Evolutionary conservation across 2,797 vertebrate genomes (phyloP), one percentile per base, ranked within the genome.

Genomic region (Nannoperca obscura): DNA sequence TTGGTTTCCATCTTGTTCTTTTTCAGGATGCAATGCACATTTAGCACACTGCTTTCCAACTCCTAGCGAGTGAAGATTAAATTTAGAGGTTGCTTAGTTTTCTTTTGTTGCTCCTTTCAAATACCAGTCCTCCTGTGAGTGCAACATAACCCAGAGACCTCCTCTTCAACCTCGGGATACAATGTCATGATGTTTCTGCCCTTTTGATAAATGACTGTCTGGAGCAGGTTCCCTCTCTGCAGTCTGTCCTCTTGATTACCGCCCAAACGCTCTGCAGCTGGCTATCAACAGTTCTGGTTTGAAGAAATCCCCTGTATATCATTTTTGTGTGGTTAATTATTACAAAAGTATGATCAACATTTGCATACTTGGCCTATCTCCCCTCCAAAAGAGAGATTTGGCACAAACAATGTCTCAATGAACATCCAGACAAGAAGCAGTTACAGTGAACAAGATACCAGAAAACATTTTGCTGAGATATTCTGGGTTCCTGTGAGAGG

Each of bases 171-270:
- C 47, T n/a, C 4, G 32, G 81, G 70, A 83, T 77, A 70, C 24
- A 6, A 38, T 83, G 74, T 85, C 85, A 46, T 30, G 67, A 83
- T 76, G 76, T 87, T 83, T 82, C 80, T 80, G 73, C 50, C 53
- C 59, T 71, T 44, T 65, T 92, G 92, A 94, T 89, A 36, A 90
- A 92, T 89, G 71, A 82, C 60, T 81, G 86, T 81, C 85, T 86
- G 90, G 50, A 84, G 38, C 84, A 71, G 72, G 82, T 82, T 87
- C 70, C 47, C 61, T 78, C 67, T 88, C 91, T 91, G 90, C 86
- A 88, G 77, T 89, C 65, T 80, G 75, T 92, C 86, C 65, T 79
- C 69, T 46, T 86, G 71, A 89, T 86, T 86, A 80, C 84, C 49
- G 63, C 74, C 65, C 64, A 76, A 80, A 75, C 20, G 59, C 42